Evolutionary conservation across 2,797 vertebrate genomes (phyloP), one percentile per base, ranked within the genome.

Genomic region (Vultur gryphus): DNA sequence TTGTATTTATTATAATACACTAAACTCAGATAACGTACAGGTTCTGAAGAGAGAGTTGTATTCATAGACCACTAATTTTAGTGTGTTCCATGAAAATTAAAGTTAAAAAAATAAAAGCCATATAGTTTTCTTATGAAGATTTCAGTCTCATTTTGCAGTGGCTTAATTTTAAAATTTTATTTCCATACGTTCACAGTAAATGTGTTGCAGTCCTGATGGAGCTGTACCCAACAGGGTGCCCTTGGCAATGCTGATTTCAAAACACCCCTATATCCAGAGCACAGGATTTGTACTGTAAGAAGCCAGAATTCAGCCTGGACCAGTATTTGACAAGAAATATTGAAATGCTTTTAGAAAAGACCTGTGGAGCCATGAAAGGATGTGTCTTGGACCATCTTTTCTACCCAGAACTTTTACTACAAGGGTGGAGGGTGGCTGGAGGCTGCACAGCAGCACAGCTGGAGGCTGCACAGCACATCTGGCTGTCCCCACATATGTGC

Each of bases 221-320:
- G 15, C 54, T 70, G 19, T 29, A 65, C 11, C 20, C 24, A 28
- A 8, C 2, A n/a, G 16, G 8, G 4, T 64, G n/a, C 41, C 48
- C 49, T 37, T 51, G 26, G 12, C 29, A 58, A 25, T 33, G 41
- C 12, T 62, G 52, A 21, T 80, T 91, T 91, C 52, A 78, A 73
- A 93, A 75, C 26, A 41, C 2, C 9, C 4, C 15, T 72, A 20
- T 18, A 61, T 20, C 24, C 70, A 49, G 41, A 72, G 33, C n/a
- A 39, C 0, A 0, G 1, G 2, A 72, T 33, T 15, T 39, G 8
- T 24, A 6, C 15, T 58, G 5, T 41, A 69, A 79, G 49, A 49
- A 80, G 52, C 7, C 39, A 80, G 31, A 87, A 76, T 87, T 90
- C 39, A 79, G 13, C 49, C 41, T 44, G 25, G 25, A 49, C 17